Conservation (phyloP, 2,113 vertebrate genomes). For the Cochlearius cochlearius region DNA sequence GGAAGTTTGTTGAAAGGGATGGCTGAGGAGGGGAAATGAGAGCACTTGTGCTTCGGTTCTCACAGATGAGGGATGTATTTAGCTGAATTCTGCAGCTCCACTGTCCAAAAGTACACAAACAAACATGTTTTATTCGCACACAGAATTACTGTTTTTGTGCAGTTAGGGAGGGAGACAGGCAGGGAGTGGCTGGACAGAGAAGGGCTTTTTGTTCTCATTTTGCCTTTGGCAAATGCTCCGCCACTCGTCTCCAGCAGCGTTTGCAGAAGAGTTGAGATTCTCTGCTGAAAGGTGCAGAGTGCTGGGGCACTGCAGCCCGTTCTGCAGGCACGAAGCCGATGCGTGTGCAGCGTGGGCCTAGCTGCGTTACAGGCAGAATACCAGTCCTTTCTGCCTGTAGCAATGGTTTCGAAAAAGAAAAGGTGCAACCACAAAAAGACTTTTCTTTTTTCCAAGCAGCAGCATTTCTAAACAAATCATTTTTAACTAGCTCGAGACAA, state of each 20-base stretch:
- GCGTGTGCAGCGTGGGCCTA: not conserved
- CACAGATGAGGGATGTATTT: not conserved
- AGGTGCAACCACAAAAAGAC: not conserved
- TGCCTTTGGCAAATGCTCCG: not conserved
- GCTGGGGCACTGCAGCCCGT: not conserved
- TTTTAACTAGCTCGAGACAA: not conserved
- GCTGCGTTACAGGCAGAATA: not conserved
- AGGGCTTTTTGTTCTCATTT: slow-evolving; percentile 24
- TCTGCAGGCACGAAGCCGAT: not conserved
- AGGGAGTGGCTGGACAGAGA: slow-evolving; percentile 16
- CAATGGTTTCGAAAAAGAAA: not conserved
- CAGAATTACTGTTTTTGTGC: not conserved
- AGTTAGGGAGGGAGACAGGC: not conserved
- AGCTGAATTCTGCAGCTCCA: not conserved
- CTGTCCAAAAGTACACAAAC: not conserved
- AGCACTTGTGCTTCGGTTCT: not conserved
- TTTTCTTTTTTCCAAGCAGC: not conserved
- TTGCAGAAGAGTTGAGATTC: not conserved
- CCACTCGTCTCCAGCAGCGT: not conserved
- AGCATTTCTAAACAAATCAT: not conserved
- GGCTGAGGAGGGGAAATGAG: not conserved
- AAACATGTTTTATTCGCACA: slow-evolving; percentile 6
- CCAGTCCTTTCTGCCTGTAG: not conserved
- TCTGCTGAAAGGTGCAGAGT: not conserved
- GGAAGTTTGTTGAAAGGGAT: not conserved